Evolutionary conservation across 2,113 vertebrate species (phyloP).

Genomic region (Hystrix cristata): DNA sequence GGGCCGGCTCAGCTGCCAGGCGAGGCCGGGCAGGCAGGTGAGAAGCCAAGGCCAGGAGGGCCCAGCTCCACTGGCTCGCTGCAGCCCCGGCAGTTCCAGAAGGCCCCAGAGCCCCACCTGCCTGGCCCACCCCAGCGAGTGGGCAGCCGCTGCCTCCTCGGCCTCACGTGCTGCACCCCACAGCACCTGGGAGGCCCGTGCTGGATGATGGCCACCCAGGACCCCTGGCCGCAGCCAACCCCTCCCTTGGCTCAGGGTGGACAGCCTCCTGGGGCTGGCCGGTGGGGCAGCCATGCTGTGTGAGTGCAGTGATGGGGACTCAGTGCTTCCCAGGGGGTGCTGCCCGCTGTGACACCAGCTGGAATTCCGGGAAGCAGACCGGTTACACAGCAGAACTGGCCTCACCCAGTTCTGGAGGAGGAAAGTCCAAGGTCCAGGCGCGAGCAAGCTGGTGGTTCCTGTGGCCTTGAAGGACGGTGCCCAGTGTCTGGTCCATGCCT

Average conservation of each 20-base stretch:
- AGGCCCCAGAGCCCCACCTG: neutral
- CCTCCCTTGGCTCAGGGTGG: neutral
- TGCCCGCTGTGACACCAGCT: neutral
- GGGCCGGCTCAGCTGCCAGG: neutral
- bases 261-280: too few relatives aligned
- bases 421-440: neutral
- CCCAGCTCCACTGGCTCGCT: neutral
- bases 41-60: neutral
- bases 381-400: neutral
- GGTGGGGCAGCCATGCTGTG: neutral
- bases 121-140: neutral
- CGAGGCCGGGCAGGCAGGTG: neutral
- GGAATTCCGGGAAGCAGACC: neutral
- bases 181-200: neutral
- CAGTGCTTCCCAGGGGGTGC: neutral
- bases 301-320: fast-evolving
- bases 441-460: neutral
- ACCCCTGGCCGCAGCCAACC: too few relatives aligned
- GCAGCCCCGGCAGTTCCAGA: neutral
- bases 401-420: neutral
- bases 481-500: neutral
- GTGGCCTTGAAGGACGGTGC: neutral
- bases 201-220: neutral
- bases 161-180: neutral
- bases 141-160: neutral